Conservation (phyloP, 2,113 vertebrate species). For the Ariopsis seemanni region DNA sequence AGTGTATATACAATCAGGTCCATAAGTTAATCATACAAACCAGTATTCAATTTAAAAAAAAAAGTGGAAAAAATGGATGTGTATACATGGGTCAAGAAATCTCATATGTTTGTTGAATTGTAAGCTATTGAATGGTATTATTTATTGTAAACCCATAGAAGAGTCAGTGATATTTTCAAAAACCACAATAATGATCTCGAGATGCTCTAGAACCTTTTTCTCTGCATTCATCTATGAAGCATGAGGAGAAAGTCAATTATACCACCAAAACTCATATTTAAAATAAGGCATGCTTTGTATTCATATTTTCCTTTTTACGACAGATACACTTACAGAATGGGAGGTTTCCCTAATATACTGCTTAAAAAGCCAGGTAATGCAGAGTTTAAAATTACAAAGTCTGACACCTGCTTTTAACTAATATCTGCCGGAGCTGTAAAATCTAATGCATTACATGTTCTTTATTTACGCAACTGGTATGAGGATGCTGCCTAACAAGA, state of each 20-base stretch:
- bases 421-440: constrained; percentile 35
- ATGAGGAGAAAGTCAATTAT: background rate
- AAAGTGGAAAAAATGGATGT: background rate
- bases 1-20: too few species aligned
- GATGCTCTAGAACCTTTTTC: background rate
- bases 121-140: too few species aligned
- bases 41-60: too few species aligned
- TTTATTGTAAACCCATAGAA: background rate
- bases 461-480: constrained; percentile 49
- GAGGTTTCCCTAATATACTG: background rate
- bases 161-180: background rate
- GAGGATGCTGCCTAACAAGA: constrained; percentile 13
- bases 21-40: too few species aligned
- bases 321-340: background rate
- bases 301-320: background rate
- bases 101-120: background rate
- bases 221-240: background rate
- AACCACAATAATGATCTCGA: background rate
- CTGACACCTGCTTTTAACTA: constrained; percentile 39
- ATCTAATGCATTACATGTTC: constrained; percentile 31
- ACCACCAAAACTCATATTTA: background rate
- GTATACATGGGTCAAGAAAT: constrained; percentile 4
- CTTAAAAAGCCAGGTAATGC: constrained; percentile 21
- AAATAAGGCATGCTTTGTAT: background rate
- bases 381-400: background rate